These are phyloP conservation scores for Sinocyclocheilus grahami DNA, from an alignment of 2,113 vertebrate species.

Conservation along the genomic window DNA sequence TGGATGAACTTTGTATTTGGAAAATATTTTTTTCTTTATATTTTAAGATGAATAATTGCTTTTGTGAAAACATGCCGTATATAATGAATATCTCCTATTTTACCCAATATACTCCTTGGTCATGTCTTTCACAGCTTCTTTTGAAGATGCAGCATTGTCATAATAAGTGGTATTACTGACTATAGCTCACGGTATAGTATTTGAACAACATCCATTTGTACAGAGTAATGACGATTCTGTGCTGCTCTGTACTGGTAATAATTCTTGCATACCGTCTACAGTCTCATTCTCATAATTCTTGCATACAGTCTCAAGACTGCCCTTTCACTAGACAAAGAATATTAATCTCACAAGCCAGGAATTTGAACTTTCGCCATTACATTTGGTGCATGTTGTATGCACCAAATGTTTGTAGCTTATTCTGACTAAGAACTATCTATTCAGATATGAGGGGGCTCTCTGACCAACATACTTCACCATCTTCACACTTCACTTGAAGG, in stretches of 20 bases:
- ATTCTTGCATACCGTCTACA: no score
- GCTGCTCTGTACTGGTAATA: neutral
- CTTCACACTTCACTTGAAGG: no score
- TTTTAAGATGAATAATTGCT: neutral
- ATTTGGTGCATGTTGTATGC: neutral
- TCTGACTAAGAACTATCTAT: neutral
- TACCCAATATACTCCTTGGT: neutral
- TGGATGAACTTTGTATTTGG: neutral
- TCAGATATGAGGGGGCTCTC: neutral
- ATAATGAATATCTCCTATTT: neutral
- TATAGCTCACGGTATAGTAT: neutral
- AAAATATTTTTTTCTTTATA: neutral
- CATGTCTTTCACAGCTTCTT: neutral
- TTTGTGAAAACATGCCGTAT: neutral
- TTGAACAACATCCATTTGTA: neutral
- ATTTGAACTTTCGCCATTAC: neutral
- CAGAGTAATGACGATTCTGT: neutral
- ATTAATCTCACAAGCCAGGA: neutral
- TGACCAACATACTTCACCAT: no score
- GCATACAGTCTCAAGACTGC: neutral
- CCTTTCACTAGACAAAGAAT: neutral
- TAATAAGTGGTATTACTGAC: neutral
- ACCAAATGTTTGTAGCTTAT: neutral
- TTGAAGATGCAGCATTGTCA: neutral
- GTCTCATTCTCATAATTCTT: no score